These are phyloP conservation scores for Ondatra zibethicus DNA, from an alignment of 2,113 vertebrate species.

Conservation along the genomic window DNA sequence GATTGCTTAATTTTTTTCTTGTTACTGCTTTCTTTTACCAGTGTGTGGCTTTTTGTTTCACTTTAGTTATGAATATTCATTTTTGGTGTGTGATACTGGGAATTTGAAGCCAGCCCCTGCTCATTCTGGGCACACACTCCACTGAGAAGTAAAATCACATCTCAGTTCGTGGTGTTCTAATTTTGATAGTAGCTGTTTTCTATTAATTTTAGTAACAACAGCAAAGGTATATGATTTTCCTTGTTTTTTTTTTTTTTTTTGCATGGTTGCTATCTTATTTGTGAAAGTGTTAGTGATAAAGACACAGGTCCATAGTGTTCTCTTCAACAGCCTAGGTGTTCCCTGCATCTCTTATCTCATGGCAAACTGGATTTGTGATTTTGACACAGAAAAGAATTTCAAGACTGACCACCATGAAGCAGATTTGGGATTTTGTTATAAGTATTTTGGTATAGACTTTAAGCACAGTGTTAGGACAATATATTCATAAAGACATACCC, in stretches of 20 bases:
- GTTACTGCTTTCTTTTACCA: neutral
- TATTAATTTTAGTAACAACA: neutral
- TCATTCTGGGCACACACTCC: neutral
- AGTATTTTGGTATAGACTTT: neutral
- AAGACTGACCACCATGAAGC: neutral
- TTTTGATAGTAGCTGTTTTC: neutral
- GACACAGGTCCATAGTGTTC: neutral
- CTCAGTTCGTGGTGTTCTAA: neutral
- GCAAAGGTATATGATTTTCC: neutral
- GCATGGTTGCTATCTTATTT: neutral
- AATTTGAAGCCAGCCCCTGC: neutral
- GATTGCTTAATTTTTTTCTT: constrained; percentile 38
- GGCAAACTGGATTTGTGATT: neutral
- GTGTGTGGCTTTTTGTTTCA: neutral
- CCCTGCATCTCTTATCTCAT: no score
- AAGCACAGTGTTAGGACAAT: neutral
- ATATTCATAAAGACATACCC: neutral
- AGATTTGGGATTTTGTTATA: neutral
- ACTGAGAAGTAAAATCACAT: neutral
- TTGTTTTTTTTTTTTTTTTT: constrained; percentile 26
- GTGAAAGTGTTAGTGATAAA: neutral
- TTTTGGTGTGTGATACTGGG: neutral
- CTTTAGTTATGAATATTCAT: neutral
- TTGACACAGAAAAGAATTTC: neutral
- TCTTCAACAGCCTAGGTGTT: neutral